These are phyloP conservation scores for Taenioides sp. DNA, from an alignment of 2,797 vertebrate species.

Conservation along the genomic window DNA sequence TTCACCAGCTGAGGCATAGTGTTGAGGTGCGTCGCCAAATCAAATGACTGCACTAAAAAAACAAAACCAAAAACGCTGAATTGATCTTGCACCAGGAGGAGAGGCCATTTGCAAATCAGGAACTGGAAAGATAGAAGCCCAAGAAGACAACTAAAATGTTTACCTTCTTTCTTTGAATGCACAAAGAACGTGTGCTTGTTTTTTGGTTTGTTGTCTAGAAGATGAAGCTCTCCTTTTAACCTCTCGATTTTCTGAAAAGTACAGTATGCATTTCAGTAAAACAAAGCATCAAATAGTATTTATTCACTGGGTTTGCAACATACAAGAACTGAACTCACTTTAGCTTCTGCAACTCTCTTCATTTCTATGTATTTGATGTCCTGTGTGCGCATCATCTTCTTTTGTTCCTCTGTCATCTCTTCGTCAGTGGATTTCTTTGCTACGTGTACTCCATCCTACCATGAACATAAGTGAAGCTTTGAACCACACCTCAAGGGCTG, in stretches of 20 bases:
- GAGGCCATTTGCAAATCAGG: too few species aligned
- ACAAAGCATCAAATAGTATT: background rate
- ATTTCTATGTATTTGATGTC: constrained; percentile 95
- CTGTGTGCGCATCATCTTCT: constrained; percentile 91
- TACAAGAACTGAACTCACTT: constrained; percentile 71
- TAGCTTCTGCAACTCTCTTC: constrained; percentile 90
- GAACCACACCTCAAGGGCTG: background rate
- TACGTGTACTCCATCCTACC: constrained; percentile 89
- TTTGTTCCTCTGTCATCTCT: constrained; percentile 86
- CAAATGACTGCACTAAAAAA: constrained; percentile 82
- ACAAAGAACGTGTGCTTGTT: constrained; percentile 90
- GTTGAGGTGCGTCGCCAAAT: constrained; percentile 84
- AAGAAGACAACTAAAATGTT: background rate
- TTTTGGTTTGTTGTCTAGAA: constrained; percentile 85
- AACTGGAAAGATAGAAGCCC: background rate
- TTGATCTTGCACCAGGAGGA: background rate
- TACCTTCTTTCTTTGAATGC: constrained; percentile 87
- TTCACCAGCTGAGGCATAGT: constrained; percentile 86
- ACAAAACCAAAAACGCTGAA: background rate
- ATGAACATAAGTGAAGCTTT: background rate
- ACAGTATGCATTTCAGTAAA: constrained; percentile 6
- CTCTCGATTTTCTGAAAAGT: constrained; percentile 93
- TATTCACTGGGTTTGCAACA: background rate
- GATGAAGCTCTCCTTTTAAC: constrained; percentile 92
- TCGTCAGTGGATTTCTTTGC: constrained; percentile 70